Conservation (phyloP, 2,113 vertebrate species). For the Rousettus leschenaultii region DNA sequence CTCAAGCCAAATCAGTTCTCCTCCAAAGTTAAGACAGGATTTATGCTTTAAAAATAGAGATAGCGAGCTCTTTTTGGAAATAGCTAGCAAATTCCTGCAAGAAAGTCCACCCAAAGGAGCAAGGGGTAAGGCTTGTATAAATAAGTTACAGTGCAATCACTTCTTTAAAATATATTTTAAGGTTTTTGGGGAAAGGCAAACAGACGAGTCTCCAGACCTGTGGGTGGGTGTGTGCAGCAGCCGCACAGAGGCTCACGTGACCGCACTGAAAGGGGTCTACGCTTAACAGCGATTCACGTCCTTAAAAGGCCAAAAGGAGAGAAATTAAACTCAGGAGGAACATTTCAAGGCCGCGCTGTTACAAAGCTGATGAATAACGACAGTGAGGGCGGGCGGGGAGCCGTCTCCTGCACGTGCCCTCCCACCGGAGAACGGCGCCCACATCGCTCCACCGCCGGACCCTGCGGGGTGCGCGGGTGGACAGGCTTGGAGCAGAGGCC, state of each 20-base stretch:
- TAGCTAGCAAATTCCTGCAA: slow-evolving; percentile 28
- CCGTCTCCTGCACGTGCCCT: neutral
- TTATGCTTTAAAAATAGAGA: slow-evolving; percentile 57
- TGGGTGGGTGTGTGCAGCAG: slow-evolving; percentile 37
- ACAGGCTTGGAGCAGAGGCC: neutral
- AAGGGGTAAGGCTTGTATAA: neutral
- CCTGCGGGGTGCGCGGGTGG: neutral
- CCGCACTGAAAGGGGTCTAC: neutral
- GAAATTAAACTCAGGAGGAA: slow-evolving; percentile 56
- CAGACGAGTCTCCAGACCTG: slow-evolving; percentile 34
- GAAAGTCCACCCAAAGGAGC: neutral
- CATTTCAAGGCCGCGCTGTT: slow-evolving; percentile 44
- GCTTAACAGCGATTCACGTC: slow-evolving; percentile 45
- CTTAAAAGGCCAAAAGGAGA: slow-evolving; percentile 70
- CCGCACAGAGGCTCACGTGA: neutral
- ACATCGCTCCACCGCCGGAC: neutral
- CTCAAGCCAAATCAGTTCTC: slow-evolving; percentile 22
- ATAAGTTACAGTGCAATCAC: neutral
- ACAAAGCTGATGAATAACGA: slow-evolving; percentile 23
- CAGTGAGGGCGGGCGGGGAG: neutral
- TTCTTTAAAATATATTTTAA: slow-evolving; percentile 43
- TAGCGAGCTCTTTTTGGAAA: slow-evolving; percentile 45
- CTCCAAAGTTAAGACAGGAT: slow-evolving; percentile 28
- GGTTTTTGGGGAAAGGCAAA: slow-evolving; percentile 45
- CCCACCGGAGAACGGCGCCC: neutral